Evolutionary conservation across 2,797 vertebrate species (phyloP), one percentile per base, ranked within the genome.

Genomic region (Pterois miles): DNA sequence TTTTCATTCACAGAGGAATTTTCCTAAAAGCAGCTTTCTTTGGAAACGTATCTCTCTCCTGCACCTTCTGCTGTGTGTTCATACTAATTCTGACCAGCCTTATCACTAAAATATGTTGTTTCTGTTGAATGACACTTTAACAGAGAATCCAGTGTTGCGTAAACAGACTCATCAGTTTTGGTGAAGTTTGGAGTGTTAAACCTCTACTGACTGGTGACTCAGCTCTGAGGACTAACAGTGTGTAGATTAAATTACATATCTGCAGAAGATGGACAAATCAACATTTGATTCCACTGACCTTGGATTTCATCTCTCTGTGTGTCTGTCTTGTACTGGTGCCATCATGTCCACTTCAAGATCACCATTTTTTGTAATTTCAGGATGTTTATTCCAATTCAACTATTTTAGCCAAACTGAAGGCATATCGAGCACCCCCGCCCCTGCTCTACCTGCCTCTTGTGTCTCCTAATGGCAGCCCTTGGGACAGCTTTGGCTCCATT

Each of bases 221-320:
- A 43, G 53, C 71, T 70, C 63, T 10, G 59, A 57, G 29, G 48
- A 71, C 52, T 29, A 70, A 90, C 86, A 89, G 70, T 70, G 60
- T 6, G 7, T 18, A 84, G 89, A 87, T 93, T 69, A 85, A 88
- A 91, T 91, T 89, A 81, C 88, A 88, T 88, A 80, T 78, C 65
- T 40, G 72, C 68, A 38, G 63, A 80, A 76, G 67, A 77, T 78
- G 54, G 34, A 78, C 63, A 74, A 70, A 86, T 86, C 84, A 87
- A 69, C 65, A 80, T 84, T 84, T 75, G 74, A 87, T 48, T 81
- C 62, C 74, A 77, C 74, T 88, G 84, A 88, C 83, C 78, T 86
- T 90, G 86, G 60, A 2, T 78, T 78, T 75, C 56, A 54, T 74
- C 27, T 67, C 33, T 65, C 43, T 20, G 8, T 16, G 38, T 52